Base-by-base conservation (phyloP, 2,113 vertebrate genomes). In the Cryptomyrus ogoouensis region DNA sequence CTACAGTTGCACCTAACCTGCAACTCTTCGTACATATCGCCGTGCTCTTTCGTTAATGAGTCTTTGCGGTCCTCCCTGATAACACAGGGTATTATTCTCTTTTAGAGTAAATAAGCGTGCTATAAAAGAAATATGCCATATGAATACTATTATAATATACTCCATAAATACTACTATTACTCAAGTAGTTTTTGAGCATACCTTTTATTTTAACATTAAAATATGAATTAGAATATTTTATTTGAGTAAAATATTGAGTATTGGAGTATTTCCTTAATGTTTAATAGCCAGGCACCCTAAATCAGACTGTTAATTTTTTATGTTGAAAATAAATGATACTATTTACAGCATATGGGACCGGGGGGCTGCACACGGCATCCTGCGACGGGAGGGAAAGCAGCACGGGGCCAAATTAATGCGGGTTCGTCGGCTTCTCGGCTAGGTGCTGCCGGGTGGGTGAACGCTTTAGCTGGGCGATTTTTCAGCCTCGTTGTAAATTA, bases 1-100 rank as follows among this genome's bases (percentile, higher is more conserved):
- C 24, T 88, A 90, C 90, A 92, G 90, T 88, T 91, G 77, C 92
- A 21, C 50, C 89, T 58, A 58, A 83, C 88, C 87, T 89, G 58
- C 87, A 2, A 90, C 44, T 84, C 42, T 46, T 24, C 44, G 17
- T 27, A 46, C 83, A 47, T 24, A 46, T 44, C 21, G 2, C 44
- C 44, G 1, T 7, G 0, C 74, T 80, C 74, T 80, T 80, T 42
- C 24, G 15, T 80, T 80, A 80, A 80, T 80, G 35, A 77, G 70
- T 15, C 70, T 39, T 77, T 5, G 15, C 70, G 1, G 70, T 77
- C 15, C 35, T 80, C 19, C 35, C 74, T 42, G 74, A 80, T 42
- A 42, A 19, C 35, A 42, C 35, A 80, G 74, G 31, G 31, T 13
- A 31, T 31, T 80, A 35, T 39, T 80, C 74, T 80, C 31, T 39